A percentile compares a stretch with the other conserved stretches of the same genome.
Evolutionary conservation across 2,797 vertebrate genomes (phyloP).

Genomic region (Acanthornis magna): DNA sequence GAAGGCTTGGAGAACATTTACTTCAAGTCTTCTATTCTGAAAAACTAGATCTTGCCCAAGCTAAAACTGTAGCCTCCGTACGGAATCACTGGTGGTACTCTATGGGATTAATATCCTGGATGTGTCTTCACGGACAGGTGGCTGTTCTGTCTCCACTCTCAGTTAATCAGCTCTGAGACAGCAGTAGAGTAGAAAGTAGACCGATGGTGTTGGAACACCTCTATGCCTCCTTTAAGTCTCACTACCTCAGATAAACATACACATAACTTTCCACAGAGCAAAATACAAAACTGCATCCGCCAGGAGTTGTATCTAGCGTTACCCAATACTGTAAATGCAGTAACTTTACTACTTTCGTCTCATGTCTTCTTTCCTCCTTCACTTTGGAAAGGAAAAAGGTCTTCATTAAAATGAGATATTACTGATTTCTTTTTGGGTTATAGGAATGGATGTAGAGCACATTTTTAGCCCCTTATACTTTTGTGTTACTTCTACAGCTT

Average conservation of each 20-base stretch:
- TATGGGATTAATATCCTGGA: neutral
- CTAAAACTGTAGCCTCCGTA: neutral
- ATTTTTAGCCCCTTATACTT: neutral
- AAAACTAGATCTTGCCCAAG: neutral
- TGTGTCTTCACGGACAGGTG: neutral
- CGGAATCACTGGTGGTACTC: neutral
- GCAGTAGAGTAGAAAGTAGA: neutral
- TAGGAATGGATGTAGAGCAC: neutral
- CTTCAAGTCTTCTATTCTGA: neutral
- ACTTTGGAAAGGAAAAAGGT: neutral
- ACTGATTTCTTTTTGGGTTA: neutral
- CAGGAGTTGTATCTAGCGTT: neutral
- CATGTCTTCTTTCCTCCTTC: neutral
- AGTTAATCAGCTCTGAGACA: neutral
- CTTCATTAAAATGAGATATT: neutral
- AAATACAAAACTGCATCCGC: neutral
- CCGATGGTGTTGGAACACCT: neutral
- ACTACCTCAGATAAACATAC: neutral
- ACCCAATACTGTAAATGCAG: neutral
- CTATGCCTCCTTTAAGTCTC: neutral
- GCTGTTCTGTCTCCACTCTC: neutral
- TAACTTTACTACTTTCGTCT: neutral
- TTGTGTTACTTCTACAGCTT: constrained; percentile 52
- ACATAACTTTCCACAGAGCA: neutral
- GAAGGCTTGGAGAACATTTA: neutral